These are phyloP conservation scores for Brachycybe producta DNA, from an alignment of 2,888 invertebrate genomes.

Conservation along the genomic window DNA sequence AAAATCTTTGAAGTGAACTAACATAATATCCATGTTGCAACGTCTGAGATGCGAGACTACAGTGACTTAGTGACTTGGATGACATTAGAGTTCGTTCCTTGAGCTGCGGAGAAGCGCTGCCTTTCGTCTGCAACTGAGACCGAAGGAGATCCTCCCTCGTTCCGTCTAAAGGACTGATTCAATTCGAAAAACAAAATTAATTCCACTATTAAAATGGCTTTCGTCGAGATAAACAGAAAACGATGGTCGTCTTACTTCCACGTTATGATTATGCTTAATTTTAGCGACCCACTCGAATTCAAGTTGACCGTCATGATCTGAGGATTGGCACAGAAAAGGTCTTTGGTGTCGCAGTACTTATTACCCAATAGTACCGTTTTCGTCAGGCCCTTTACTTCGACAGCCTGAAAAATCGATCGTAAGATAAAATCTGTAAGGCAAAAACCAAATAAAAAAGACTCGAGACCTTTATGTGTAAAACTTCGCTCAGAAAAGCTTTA, in stretches of 20 bases:
- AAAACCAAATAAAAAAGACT: background rate
- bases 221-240: background rate
- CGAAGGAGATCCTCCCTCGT: slow-evolving; percentile 28
- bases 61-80: slow-evolving; percentile 14
- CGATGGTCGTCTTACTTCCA: slow-evolving; percentile 45
- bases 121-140: slow-evolving; percentile 6
- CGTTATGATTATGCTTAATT: slow-evolving; percentile 42
- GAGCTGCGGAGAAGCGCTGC: slow-evolving; percentile 25
- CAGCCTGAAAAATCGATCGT: slow-evolving; percentile 28
- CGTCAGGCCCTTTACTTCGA: slow-evolving; percentile 33
- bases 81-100: slow-evolving; percentile 13
- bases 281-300: slow-evolving; percentile 44
- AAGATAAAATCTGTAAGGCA: background rate
- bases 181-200: background rate
- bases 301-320: slow-evolving; percentile 46
- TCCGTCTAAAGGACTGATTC: slow-evolving; percentile 33
- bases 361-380: slow-evolving; percentile 38
- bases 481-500: slow-evolving; percentile 38
- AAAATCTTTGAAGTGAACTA: too few relatives aligned
- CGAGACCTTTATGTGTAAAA: slow-evolving; percentile 40
- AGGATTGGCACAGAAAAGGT: slow-evolving; percentile 43
- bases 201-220: background rate
- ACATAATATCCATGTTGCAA: too few relatives aligned
- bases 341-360: slow-evolving; percentile 43
- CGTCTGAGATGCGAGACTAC: slow-evolving; percentile 11